phyloP scores from a whole-genome alignment of 2,113 vertebrate species.

The Bujurquina vittata region DNA sequence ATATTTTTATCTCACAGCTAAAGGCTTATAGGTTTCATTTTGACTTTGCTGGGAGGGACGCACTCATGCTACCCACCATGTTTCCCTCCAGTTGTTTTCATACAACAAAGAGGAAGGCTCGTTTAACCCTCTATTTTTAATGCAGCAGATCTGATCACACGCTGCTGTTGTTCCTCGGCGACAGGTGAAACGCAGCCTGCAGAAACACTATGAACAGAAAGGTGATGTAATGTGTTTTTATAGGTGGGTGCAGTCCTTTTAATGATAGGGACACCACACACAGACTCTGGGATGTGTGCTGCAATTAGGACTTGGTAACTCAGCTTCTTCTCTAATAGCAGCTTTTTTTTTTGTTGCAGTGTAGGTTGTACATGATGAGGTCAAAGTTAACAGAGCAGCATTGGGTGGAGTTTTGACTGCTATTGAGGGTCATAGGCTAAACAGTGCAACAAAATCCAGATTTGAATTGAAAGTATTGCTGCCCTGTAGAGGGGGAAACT shows the following conservation, averaged over 20 bases:
- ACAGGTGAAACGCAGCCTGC: constrained; percentile 42
- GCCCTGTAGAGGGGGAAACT: not conserved
- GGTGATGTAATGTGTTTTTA: constrained; percentile 49
- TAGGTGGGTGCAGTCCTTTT: constrained; percentile 8
- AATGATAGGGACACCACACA: constrained; percentile 7
- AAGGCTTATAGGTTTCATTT: constrained; percentile 32
- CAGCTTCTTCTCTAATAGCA: not conserved
- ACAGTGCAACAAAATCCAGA: not conserved
- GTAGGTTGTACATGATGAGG: not conserved
- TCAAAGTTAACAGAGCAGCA: not conserved
- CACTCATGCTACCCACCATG: not conserved
- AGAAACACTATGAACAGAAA: constrained; percentile 26
- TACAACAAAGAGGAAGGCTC: constrained; percentile 29
- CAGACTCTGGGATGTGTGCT: not conserved
- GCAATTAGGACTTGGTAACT: not conserved
- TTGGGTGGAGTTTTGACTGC: not conserved
- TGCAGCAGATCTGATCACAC: constrained; percentile 44
- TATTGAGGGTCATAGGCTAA: not conserved
- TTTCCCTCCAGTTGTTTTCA: constrained; percentile 27
- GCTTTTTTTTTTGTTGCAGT: not conserved
- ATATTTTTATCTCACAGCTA: constrained; percentile 23
- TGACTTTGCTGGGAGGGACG: constrained; percentile 17
- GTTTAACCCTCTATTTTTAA: constrained; percentile 2
- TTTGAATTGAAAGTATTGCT: not conserved
- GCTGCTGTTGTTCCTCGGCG: constrained; percentile 23